Conservation (phyloP, 2,113 vertebrate genomes). For the Pedionomus torquatus region DNA sequence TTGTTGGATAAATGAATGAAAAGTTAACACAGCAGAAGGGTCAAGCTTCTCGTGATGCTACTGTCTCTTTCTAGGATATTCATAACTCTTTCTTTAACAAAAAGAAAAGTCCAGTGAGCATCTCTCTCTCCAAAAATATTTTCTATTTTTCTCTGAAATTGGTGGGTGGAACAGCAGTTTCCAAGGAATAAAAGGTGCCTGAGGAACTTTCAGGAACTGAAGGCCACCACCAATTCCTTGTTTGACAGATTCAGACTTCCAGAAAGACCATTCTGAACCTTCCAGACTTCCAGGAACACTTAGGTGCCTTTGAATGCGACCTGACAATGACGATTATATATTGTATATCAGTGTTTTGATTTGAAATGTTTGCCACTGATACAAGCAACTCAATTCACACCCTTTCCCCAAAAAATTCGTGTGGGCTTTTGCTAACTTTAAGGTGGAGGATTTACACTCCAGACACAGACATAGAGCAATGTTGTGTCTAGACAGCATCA, state of each 20-base stretch:
- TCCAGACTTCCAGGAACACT: neutral
- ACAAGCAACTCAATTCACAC: neutral
- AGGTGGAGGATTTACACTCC: neutral
- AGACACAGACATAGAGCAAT: neutral
- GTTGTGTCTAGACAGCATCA: neutral
- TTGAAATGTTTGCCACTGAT: neutral
- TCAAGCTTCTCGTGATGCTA: neutral
- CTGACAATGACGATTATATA: neutral
- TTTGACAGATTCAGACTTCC: neutral
- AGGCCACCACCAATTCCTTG: neutral
- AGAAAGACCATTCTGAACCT: neutral
- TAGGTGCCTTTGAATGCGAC: neutral
- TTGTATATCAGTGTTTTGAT: neutral
- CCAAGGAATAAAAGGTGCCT: neutral
- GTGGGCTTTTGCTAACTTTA: neutral
- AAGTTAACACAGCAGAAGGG: neutral
- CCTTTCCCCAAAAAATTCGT: neutral
- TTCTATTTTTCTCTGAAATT: neutral
- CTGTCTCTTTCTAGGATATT: neutral
- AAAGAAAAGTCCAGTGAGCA: neutral
- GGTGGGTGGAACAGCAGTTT: neutral
- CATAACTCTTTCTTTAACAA: neutral
- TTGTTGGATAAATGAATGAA: neutral
- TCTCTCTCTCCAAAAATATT: neutral
- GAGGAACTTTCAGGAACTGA: neutral